phyloP scores from a whole-genome alignment of 2,888 invertebrate genomes.

The Cosmia trapezina region DNA sequence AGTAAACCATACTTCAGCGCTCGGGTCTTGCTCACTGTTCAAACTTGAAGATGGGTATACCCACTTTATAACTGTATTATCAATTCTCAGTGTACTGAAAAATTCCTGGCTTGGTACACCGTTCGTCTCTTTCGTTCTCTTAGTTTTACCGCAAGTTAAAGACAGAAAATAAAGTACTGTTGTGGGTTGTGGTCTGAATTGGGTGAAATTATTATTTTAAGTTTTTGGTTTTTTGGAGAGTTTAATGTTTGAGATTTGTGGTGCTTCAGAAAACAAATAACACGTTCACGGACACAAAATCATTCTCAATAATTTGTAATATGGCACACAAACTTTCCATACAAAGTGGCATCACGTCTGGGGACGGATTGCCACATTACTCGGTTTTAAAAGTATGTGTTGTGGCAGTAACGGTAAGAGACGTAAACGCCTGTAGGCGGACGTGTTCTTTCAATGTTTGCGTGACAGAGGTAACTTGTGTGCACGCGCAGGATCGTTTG shows the following conservation, averaged over 20 bases:
- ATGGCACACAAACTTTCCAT: no score
- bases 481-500: no score
- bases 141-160: conserved; percentile 35
- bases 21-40: conserved; percentile 1
- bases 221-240: not conserved
- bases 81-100: conserved; percentile 36
- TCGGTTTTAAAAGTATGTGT: no score
- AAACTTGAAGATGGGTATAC: conserved; percentile 13
- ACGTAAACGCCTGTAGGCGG: no score
- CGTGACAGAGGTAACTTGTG: no score
- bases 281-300: no score
- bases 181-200: conserved; percentile 40
- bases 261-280: not conserved
- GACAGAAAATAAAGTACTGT: conserved; percentile 31
- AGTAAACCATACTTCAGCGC: not conserved
- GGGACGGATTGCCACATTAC: no score
- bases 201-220: not conserved
- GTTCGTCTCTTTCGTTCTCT: conserved; percentile 31
- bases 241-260: not conserved
- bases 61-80: conserved; percentile 38
- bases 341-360: no score
- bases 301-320: no score
- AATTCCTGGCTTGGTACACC: conserved; percentile 12
- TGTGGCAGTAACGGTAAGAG: no score
- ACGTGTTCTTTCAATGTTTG: no score